Percentiles rank a stretch among this genome's conserved stretches.
Conservation (phyloP, 2,797 vertebrate genomes). For the Mormyrus hasselquistii region DNA sequence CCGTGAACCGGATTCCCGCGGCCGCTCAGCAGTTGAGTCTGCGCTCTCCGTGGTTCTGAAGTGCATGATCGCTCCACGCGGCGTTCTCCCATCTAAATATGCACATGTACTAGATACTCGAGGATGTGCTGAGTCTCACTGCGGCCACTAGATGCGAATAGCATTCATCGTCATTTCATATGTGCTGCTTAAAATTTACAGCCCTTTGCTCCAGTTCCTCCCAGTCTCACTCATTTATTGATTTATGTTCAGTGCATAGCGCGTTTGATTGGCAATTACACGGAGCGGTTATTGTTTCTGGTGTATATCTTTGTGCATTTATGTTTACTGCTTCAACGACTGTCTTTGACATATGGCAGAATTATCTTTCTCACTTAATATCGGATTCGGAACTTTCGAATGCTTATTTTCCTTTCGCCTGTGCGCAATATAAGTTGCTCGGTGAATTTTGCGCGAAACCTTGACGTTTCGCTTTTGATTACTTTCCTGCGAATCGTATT, state of each 20-base stretch:
- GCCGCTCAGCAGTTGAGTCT: not conserved
- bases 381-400: not conserved
- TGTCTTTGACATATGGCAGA: not conserved
- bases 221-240: not conserved
- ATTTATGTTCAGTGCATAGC: not conserved
- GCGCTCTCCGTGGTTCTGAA: constrained; percentile 11
- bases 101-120: not conserved
- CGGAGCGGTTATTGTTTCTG: not conserved
- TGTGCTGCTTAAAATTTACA: not conserved
- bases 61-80: not conserved
- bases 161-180: not conserved
- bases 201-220: not conserved
- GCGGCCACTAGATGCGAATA: not conserved
- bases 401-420: not conserved
- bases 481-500: not conserved
- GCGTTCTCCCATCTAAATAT: not conserved
- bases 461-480: not conserved
- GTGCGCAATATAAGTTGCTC: not conserved
- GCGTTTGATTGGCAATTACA: not conserved
- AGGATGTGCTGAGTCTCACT: not conserved
- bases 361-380: not conserved
- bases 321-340: not conserved
- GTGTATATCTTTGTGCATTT: not conserved
- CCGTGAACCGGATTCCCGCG: not conserved
- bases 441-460: not conserved